Base-by-base conservation (phyloP, 2,797 vertebrate species). In the Clamator glandarius region DNA sequence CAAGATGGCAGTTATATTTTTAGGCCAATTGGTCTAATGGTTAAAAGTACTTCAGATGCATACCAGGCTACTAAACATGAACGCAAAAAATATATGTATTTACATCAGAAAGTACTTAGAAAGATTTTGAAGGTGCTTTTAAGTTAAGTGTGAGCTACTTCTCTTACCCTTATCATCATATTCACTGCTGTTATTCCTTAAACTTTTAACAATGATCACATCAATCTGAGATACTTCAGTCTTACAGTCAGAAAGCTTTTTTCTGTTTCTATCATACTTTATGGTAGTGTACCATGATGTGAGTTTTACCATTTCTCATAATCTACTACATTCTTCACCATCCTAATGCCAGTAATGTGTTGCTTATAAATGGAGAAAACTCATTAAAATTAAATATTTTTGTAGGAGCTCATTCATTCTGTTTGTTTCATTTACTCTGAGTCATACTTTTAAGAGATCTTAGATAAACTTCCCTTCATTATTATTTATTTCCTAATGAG, bases 271-370 rank as follows among this genome's bases (percentile, higher is more conserved):
- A 4, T 58, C 35, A 19, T 13, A 13, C 11, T 66, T 64, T 59
- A 16, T 55, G 15, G 7, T 52, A 70, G 11, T 3, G 4, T 42
- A 51, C 4, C 12, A 9, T 9, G 1, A 26, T 2, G 2, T 28
- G 25, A 41, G 4, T 72, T 68, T 66, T 73, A 41, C 7, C 8
- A 25, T 72, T 90, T 90, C 44, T 81, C 31, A 78, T 50, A 36
- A n/a, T 12, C 8, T 57, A 25, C 25, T 12, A 33, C 20, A 41
- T 21, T 21, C 42, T 69, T 79, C 28, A 75, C 16, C 23, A 42
- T 23, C 15, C 15, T 39, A 73, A 58, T 68, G 51, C 36, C 29
- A 76, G 8, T 2, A 78, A 62, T 15, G 15, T 42, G 44, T 50
- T 81, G n/a, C 31, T 88, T 82, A 44, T 35, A 86, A 84, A 66